Evolutionary conservation across 2,888 invertebrate genomes (phyloP), one percentile per base, ranked within the genome.

Genomic region (Phlogophora meticulosa): DNA sequence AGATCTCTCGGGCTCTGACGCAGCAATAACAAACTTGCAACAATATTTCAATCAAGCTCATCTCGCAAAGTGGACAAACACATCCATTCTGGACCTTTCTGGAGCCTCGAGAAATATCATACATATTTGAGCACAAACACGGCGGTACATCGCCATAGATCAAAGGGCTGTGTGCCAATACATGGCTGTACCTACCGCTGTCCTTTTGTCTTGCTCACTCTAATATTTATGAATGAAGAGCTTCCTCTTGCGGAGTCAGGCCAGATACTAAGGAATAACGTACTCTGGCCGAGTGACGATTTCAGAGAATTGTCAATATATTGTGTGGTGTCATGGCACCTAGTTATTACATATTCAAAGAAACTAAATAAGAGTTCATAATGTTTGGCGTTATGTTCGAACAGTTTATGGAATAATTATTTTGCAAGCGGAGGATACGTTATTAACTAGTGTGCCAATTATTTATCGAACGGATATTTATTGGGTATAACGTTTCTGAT

Each of bases 121-220:
- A 78, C 78, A 76, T 76, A 76, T 76, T 68, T 78, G 79, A 76
- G 55, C 75, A 58, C 79, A 74, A 78, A 74, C 79, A 78, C 59
- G 68, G 45, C 40, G 59, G 78, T 56, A 73, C 59, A 68, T 56
- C 36, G 76, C 56, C 79, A 62, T 78, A 62, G 61, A 76, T 78
- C 76, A 76, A 62, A 78, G 61, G 68, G 53, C 74, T 76, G 74
- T 20, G 55, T 67, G 69, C 79, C 76, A 74, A 78, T 78, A 78
- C 68, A 52, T 48, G 11, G 61, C 32, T 34, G 55, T 46, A 20
- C 58, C 52, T 46, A 20, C 58, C 48, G 69, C 28, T 59, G 66
- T 61, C 79, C 79, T 72, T 66, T 66, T 81, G 78, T 78, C 61
- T 66, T 48, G 20, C 38, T 56, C 45, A 48, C 59, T 79, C 45